A percentile compares a stretch with the other conserved stretches of the same genome.
phyloP scores from a whole-genome alignment of 2,888 invertebrate genomes.

The Harmothoe impar region DNA sequence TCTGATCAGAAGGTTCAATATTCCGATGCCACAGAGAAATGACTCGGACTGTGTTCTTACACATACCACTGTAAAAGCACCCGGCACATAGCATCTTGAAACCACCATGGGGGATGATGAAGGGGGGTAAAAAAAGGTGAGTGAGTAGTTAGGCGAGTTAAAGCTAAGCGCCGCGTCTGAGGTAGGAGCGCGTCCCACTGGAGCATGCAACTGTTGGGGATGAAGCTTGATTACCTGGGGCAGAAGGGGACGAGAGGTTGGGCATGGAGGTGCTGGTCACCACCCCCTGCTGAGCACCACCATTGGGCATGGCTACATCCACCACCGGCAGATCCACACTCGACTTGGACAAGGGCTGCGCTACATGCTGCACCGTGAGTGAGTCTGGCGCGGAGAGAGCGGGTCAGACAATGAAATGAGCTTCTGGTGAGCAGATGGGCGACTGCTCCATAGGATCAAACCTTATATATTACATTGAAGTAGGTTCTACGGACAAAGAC shows the following conservation, averaged over 20 bases:
- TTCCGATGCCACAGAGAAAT: too few relatives aligned
- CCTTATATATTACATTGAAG: too few relatives aligned
- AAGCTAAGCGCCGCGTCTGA: not conserved
- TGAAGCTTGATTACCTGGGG: slow-evolving; percentile 51
- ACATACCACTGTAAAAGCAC: too few relatives aligned
- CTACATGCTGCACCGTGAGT: not conserved
- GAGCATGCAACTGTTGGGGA: slow-evolving; percentile 37
- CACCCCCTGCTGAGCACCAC: slow-evolving; percentile 28
- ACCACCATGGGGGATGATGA: not conserved
- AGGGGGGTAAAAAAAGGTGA: not conserved
- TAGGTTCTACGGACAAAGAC: too few relatives aligned
- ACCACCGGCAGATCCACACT: slow-evolving; percentile 47
- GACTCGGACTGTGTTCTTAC: too few relatives aligned
- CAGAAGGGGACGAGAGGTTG: slow-evolving; percentile 56
- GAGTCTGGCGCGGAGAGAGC: slow-evolving; percentile 38
- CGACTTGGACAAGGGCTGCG: slow-evolving; percentile 62
- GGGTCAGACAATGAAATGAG: not conserved
- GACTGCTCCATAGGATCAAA: not conserved
- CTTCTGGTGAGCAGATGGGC: not conserved
- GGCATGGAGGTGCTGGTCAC: slow-evolving; percentile 63
- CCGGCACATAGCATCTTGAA: not conserved
- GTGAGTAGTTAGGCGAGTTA: not conserved
- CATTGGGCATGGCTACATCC: slow-evolving; percentile 34
- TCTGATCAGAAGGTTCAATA: too few relatives aligned
- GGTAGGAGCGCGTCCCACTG: not conserved